phyloP scores from a whole-genome alignment of 2,113 vertebrate genomes.

The Pampusana beccarii region DNA sequence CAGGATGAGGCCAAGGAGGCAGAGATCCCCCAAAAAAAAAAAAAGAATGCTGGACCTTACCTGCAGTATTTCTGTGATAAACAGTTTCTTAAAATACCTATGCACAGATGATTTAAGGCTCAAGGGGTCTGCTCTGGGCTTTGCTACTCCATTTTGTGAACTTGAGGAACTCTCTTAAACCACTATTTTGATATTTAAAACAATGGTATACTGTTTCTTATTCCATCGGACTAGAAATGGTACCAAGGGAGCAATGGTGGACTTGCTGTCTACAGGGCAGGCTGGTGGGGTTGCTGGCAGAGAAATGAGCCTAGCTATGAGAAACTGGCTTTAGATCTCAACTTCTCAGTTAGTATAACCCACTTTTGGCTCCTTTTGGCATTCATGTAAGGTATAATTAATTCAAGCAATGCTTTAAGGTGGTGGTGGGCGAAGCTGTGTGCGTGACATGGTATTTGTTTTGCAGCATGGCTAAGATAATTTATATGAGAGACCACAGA shows the following conservation, averaged over 20 bases:
- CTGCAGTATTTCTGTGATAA: background rate
- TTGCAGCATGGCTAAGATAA: background rate
- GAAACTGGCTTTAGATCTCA: background rate
- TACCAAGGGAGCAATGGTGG: background rate
- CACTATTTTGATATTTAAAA: background rate
- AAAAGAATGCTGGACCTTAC: background rate
- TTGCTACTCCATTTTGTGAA: background rate
- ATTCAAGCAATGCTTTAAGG: background rate
- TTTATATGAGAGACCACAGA: background rate
- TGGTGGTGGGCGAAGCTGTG: background rate
- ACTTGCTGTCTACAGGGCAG: background rate
- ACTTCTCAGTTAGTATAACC: background rate
- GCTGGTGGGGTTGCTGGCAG: background rate
- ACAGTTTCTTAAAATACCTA: background rate
- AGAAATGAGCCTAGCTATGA: background rate
- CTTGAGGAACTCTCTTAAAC: background rate
- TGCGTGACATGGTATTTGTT: background rate
- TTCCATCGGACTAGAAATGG: background rate
- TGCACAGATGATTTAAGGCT: background rate
- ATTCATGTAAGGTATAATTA: background rate
- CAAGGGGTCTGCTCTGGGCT: background rate
- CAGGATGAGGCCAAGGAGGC: background rate
- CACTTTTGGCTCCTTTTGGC: background rate
- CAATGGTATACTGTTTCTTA: background rate
- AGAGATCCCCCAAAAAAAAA: background rate